These are phyloP conservation scores for Tympanoctomys barrerae DNA, from an alignment of 2,797 vertebrate genomes.

Conservation along the genomic window DNA sequence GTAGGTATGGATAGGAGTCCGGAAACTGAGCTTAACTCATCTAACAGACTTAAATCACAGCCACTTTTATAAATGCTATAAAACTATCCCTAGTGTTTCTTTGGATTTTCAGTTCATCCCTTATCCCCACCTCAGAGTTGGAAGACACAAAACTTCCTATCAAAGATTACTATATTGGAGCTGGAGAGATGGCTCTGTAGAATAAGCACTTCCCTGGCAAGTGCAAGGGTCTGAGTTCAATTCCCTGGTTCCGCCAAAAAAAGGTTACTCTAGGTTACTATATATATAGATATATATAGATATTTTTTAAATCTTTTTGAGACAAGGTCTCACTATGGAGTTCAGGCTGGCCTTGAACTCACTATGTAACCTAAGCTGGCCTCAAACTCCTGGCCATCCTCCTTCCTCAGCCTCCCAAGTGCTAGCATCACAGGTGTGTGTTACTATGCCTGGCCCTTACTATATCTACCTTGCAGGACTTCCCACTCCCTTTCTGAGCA, in stretches of 20 bases:
- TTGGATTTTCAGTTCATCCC: neutral
- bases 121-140: neutral
- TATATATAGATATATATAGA: too few species aligned
- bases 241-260: too few species aligned
- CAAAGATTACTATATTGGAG: neutral
- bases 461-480: constrained; percentile 16
- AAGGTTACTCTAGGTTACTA: too few species aligned
- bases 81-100: neutral
- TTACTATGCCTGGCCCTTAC: neutral
- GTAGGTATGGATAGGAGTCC: neutral
- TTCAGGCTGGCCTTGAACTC: neutral
- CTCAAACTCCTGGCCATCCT: neutral
- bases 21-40: neutral
- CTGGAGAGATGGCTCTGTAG: too few species aligned
- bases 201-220: too few species aligned
- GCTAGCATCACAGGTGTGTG: neutral
- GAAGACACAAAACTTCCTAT: constrained; percentile 25
- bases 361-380: too few species aligned
- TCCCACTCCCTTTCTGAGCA: neutral
- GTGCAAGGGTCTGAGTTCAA: too few species aligned
- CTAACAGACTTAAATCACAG: neutral
- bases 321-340: neutral
- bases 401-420: neutral
- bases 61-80: neutral
- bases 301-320: neutral